Evolutionary conservation across 2,888 invertebrate genomes (phyloP), one percentile per base, ranked within the genome.

Genomic region (Macaria liturata): DNA sequence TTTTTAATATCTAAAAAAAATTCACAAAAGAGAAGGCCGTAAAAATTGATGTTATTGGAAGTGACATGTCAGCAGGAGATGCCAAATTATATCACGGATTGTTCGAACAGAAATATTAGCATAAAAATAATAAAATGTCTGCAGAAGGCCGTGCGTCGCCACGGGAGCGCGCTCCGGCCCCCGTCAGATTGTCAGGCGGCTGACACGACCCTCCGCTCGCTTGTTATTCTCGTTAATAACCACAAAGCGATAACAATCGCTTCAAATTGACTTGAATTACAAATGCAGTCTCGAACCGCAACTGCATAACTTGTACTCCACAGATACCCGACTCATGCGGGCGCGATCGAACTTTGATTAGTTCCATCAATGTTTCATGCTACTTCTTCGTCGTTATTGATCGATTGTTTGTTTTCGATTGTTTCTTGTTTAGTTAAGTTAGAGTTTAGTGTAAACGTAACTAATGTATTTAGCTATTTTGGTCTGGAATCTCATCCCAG

Each of bases 51-150:
- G 63, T 48, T 44, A 52, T 57, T 46, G 9, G 52, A 53, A 53
- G 55, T 54, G 51, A 61, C 48, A 65, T 67, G 62, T 63, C 59
- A 61, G 64, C 64, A 61, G 60, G 68, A 70, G 68, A 76, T 71
- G 68, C 66, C 69, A 75, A 78, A 80, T 80, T 73, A 76, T 70
- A 77, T 81, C 79, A 76, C 79, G 75, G 70, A 78, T 70, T 76
- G 71, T 69, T 76, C 69, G 71, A 78, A 75, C 72, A 66, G 69
- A 67, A 57, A 68, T 78, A 88, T 88, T 87, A 85, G 78, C 88
- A 87, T 87, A 85, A 86, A 87, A 87, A 87, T 88, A 86, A 85
- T 87, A 87, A 83, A 85, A 81, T 74, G 82, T 81, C 83, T 72
- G 72, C 75, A 75, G 72, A 81, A 78, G 39, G 78, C 78, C 81